Conservation (phyloP, 2,113 vertebrate species). For the Eudyptes chrysolophus region DNA sequence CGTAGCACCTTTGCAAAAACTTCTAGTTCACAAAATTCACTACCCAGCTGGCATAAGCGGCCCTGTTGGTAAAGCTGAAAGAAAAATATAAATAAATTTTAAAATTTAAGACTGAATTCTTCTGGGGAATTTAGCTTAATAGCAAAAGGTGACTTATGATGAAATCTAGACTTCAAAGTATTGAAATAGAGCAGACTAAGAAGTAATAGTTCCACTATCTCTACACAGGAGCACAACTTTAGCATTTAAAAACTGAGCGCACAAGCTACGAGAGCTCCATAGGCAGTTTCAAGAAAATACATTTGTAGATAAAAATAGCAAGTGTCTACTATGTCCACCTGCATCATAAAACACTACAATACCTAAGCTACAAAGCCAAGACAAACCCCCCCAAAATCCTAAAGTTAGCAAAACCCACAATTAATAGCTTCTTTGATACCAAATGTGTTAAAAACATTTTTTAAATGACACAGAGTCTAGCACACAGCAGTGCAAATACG, state of each 20-base stretch:
- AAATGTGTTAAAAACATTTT: not conserved
- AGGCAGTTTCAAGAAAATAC: not conserved
- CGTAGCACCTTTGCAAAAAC: slow-evolving; percentile 98
- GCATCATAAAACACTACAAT: not conserved
- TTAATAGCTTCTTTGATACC: not conserved
- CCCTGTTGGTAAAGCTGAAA: slow-evolving; percentile 98
- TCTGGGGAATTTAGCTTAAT: not conserved
- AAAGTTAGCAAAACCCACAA: not conserved
- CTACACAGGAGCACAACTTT: not conserved
- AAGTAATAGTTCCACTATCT: not conserved
- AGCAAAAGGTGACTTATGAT: not conserved
- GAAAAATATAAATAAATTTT: not conserved
- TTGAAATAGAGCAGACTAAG: not conserved
- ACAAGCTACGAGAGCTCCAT: not conserved
- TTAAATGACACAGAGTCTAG: not conserved
- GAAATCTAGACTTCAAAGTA: not conserved
- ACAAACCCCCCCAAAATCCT: accelerated
- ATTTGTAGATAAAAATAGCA: not conserved
- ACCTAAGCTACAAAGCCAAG: not conserved
- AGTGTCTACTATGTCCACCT: not conserved
- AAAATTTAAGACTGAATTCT: not conserved
- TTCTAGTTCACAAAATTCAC: slow-evolving; percentile 99
- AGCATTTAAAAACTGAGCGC: not conserved
- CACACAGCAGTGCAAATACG: accelerated
- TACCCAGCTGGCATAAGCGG: slow-evolving; percentile 95